Conservation (phyloP, 2,113 vertebrate species). For the Megalops atlanticus region DNA sequence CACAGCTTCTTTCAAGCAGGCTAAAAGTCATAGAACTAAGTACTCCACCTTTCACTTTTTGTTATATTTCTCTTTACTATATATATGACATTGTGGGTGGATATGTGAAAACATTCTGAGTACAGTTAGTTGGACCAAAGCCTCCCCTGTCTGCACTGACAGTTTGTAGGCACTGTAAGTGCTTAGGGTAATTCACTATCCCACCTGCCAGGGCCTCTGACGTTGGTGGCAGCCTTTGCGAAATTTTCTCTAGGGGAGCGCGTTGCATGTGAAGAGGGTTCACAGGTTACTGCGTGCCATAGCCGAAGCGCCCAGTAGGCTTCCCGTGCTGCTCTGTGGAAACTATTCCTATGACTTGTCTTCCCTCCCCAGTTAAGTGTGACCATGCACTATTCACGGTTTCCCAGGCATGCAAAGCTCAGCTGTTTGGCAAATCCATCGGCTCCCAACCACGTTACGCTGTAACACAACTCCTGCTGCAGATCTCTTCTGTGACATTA, state of each 20-base stretch:
- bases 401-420: constrained; percentile 15
- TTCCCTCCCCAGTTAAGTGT: constrained; percentile 6
- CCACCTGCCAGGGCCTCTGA: constrained; percentile 4
- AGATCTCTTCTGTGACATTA: constrained; percentile 6
- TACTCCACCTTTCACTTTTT: background rate
- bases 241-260: background rate
- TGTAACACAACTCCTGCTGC: background rate
- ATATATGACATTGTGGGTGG: constrained; percentile 4
- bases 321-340: constrained; percentile 15
- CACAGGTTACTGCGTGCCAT: background rate
- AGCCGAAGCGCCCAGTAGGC: background rate
- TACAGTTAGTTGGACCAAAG: background rate
- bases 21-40: background rate
- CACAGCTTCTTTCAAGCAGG: background rate
- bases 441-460: background rate
- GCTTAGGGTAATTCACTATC: background rate
- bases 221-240: constrained; percentile 5
- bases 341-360: constrained; percentile 28
- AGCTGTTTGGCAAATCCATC: constrained; percentile 14
- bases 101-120: too few relatives aligned
- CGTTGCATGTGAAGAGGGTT: background rate
- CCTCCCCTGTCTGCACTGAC: background rate
- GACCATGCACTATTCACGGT: constrained; percentile 12
- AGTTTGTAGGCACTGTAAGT: too few relatives aligned
- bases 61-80: background rate